Evolutionary conservation across 1,140 invertebrate species (phyloP), one percentile per base, ranked within the genome.

Genomic region (Trichoplusia ni): DNA sequence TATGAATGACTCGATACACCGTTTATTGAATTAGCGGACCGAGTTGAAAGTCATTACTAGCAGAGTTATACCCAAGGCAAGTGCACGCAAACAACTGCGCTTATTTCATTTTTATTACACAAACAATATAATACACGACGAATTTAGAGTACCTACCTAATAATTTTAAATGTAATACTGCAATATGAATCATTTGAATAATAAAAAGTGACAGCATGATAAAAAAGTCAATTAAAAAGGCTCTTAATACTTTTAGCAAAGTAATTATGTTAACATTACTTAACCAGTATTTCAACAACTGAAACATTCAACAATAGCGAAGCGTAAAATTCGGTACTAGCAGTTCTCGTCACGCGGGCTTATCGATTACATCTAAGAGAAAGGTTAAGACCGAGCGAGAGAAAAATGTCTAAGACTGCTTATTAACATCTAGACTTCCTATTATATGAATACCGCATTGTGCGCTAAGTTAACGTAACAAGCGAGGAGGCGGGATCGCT

Each of bases 1-100:
- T 58, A 58, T 58, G 51, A 54, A 54, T 54, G 38, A 58, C 40
- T 56, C 27, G 23, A 16, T 38, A 33, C 29, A 23, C 25, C 25
- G 31, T 29, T 56, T 66, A 58, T 44, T 58, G 38, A 31, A 44
- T 58, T 58, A 42, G 27, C 40, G 7, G 40, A 11, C 4, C 19
- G 6, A 53, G 29, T 60, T 37, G 7, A 14, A 23, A 25, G 25
- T n/a, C n/a, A n/a, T n/a, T n/a, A n/a, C n/a, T n/a, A n/a, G n/a
- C n/a, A n/a, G n/a, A n/a, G n/a, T n/a, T n/a, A n/a, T n/a, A n/a
- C n/a, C n/a, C n/a, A n/a, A n/a, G n/a, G n/a, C n/a, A n/a, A n/a
- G n/a, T n/a, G n/a, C n/a, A n/a, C n/a, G n/a, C n/a, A n/a, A n/a
- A n/a, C n/a, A n/a, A n/a, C 18, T 4, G 11, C 14, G 18, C 4